These are phyloP conservation scores for Peromyscus aztecus DNA, from an alignment of 2,797 vertebrate species.

Conservation along the genomic window DNA sequence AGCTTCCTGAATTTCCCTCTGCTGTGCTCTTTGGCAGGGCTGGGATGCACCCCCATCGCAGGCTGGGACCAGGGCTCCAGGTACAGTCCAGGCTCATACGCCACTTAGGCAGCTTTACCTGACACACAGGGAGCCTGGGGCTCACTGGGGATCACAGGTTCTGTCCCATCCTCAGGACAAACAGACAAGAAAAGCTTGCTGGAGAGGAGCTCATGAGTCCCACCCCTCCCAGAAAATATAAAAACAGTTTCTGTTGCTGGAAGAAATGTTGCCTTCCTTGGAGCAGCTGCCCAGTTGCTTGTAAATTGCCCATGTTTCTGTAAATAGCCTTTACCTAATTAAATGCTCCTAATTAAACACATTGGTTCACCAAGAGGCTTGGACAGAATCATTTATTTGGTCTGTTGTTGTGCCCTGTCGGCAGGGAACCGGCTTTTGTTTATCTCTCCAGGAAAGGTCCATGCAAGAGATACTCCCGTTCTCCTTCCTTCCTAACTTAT, in stretches of 20 bases:
- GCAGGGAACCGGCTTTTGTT: accelerated
- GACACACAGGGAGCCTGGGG: background rate
- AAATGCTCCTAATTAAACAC: background rate
- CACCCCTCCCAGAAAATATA: background rate
- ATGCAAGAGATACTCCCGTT: background rate
- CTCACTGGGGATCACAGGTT: background rate
- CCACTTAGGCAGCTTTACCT: background rate
- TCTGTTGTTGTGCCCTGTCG: background rate
- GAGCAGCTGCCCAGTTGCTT: background rate
- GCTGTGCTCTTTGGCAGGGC: background rate
- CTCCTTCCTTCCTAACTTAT: background rate
- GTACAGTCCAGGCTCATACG: accelerated
- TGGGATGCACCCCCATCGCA: background rate
- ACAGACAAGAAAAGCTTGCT: background rate
- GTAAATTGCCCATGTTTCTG: background rate
- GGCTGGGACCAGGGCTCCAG: background rate
- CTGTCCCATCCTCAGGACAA: background rate
- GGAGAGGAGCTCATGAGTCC: background rate
- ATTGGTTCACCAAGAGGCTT: background rate
- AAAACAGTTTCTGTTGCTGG: background rate
- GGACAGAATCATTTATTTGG: background rate
- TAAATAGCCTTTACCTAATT: background rate
- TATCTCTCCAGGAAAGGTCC: background rate
- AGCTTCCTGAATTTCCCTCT: background rate
- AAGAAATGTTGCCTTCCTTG: background rate